Base-by-base conservation (phyloP, 2,113 vertebrate genomes). In the Ariopsis seemanni region DNA sequence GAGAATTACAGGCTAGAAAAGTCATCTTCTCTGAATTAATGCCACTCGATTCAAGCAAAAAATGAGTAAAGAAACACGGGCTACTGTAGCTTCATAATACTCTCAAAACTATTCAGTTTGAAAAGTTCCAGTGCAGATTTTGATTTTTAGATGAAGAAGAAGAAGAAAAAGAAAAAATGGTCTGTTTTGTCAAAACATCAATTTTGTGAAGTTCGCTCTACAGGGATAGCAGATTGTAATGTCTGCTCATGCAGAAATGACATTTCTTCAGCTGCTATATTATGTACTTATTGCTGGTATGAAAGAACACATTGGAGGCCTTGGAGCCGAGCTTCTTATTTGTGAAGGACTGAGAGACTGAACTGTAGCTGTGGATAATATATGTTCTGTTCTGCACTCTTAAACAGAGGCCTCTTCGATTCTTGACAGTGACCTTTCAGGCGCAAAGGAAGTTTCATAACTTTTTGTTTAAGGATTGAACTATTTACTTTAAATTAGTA, bases 1-100 rank as follows among this genome's bases (percentile, higher is more conserved):
- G 65, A 67, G 53, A 82, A 87, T 82, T 60, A 86, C 78, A 82
- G 53, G 65, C 67, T 14, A 69, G 69, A 85, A 82, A 82, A 82
- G 52, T 67, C 65, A 34, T 74, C 67, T 42, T 42, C 50, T 48
- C 22, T 2, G 52, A 86, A 86, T 69, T 65, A 80, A 86, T 80
- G 85, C 52, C 30, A 27, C 77, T 34, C 18, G 63, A 58, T 58
- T 71, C 30, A 71, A 81, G 42, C 9, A 42, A 30, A 42, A 30
- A 57, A 48, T 15, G 52, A 20, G 7, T n/a, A 42, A 60, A 57
- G 77, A 57, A 79, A 27, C 53, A 52, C 3, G 8, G n/a, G 63
- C 48, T 9, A 7, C 69, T 57, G 18, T 71, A 72, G 58, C 69
- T 74, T 84, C 10, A 22, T 60, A 58, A 60, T 48, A 17, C 53